Evolutionary conservation across 2,113 vertebrate species (phyloP), one percentile per base, ranked within the genome.

Genomic region (Anarrhichthys ocellatus): DNA sequence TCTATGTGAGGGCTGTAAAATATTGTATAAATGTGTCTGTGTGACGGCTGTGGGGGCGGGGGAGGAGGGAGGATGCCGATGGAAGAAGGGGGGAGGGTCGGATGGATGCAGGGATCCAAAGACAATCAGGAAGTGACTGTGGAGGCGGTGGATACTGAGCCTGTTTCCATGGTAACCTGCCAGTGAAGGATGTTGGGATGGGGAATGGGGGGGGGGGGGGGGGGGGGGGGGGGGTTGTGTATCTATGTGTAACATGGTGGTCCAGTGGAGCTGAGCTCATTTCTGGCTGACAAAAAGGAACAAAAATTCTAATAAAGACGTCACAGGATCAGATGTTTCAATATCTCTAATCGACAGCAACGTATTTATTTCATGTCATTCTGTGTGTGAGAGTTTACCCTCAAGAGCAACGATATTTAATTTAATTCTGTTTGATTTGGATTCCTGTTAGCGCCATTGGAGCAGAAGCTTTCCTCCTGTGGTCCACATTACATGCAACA

Each of bases 161-260:
- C 86, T 93, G 94, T 95, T 94, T 93, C 94, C 93, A 95, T 94
- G 92, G 92, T 80, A 92, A 94, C 93, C 84, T 69, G 78, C 64
- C 38, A 27, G 73, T 78, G 64, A 34, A 85, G 80, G 78, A 69
- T 67, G 76, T 13, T n/a, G 78, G 78, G 66, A 54, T 62, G 56
- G 40, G 72, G 46, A 29, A 69, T 36, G 15, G 54, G 36, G 20
- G 36, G 77, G 85, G 50, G 44, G 64, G 73, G 29, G 24, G 78
- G 83, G 68, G 65, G n/a, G 42, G 36, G 40, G 74, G 64, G 77
- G 85, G 50, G 44, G 64, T 78, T 38, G 34, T 50, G 54, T 75
- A 44, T 84, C 56, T 72, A 58, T 87, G 63, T 90, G 64, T 77
- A 86, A 74, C 48, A 81, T 81, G 50, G 36, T 27, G 46, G 46